Conservation (phyloP, 2,888 invertebrate species). For the Portevinia maculata region DNA sequence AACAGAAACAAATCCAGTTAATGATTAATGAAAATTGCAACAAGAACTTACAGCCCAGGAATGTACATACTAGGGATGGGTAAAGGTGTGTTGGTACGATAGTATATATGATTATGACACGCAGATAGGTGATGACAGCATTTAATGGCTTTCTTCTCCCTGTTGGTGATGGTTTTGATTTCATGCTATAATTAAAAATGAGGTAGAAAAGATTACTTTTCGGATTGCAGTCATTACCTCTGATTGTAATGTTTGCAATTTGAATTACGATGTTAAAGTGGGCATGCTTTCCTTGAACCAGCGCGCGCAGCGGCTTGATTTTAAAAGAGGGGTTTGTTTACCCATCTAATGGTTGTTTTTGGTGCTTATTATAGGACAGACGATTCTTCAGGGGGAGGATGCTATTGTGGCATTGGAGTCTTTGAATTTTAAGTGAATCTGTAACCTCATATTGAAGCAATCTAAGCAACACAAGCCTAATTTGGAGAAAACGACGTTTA, state of each 20-base stretch:
- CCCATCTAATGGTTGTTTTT: too few species aligned
- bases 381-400: too few species aligned
- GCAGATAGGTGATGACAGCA: conserved; percentile 21
- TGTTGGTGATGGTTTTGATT: conserved; percentile 1
- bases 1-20: conserved; percentile 54
- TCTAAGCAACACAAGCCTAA: too few species aligned
- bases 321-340: too few species aligned
- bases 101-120: conserved; percentile 32
- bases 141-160: conserved; percentile 23
- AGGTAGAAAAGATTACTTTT: not conserved
- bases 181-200: not conserved
- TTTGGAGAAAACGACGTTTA: too few species aligned
- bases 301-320: too few species aligned
- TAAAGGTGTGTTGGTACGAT: not conserved
- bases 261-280: too few species aligned
- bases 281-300: too few species aligned
- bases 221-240: not conserved
- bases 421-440: too few species aligned
- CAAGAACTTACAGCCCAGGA: conserved; percentile 50
- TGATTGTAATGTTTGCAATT: not conserved
- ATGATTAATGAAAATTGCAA: conserved; percentile 72
- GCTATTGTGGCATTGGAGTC: too few species aligned
- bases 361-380: too few species aligned
- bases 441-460: too few species aligned
- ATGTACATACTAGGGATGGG: not conserved